These are phyloP conservation scores for Trichacis sp. DNA, from an alignment of 2,888 invertebrate species.

Conservation along the genomic window DNA sequence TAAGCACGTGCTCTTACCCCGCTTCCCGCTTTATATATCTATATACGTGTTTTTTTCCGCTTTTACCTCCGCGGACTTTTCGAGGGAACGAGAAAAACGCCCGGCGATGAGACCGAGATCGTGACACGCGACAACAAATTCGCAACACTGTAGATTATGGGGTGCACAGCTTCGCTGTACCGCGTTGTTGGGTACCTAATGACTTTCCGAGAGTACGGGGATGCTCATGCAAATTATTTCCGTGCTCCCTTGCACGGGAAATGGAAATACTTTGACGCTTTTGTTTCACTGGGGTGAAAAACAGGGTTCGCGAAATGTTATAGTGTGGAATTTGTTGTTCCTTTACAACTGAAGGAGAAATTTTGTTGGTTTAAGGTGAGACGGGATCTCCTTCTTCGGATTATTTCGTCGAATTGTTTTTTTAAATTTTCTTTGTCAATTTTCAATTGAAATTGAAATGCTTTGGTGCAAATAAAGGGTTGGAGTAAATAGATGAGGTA, in stretches of 20 bases:
- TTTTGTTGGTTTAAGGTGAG: too few species aligned
- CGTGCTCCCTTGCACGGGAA: not conserved
- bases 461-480: too few species aligned
- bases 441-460: too few species aligned
- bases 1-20: constrained; percentile 40
- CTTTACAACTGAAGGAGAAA: too few species aligned
- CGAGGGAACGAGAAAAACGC: constrained; percentile 6
- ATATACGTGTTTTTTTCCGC: constrained; percentile 28
- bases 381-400: too few species aligned
- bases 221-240: not conserved
- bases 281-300: too few species aligned
- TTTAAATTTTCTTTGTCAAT: too few species aligned
- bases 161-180: constrained; percentile 15
- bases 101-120: constrained; percentile 22
- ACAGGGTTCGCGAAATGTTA: too few species aligned
- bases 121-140: constrained; percentile 55
- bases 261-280: not conserved
- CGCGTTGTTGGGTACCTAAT: constrained; percentile 12
- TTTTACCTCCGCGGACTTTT: constrained; percentile 5
- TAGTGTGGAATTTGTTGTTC: too few species aligned
- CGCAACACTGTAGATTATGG: constrained; percentile 45
- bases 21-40: constrained; percentile 11
- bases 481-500: too few species aligned
- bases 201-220: constrained; percentile 13
- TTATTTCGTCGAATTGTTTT: too few species aligned